Conservation (phyloP, 2,888 invertebrate species). For the Noctua janthina region DNA sequence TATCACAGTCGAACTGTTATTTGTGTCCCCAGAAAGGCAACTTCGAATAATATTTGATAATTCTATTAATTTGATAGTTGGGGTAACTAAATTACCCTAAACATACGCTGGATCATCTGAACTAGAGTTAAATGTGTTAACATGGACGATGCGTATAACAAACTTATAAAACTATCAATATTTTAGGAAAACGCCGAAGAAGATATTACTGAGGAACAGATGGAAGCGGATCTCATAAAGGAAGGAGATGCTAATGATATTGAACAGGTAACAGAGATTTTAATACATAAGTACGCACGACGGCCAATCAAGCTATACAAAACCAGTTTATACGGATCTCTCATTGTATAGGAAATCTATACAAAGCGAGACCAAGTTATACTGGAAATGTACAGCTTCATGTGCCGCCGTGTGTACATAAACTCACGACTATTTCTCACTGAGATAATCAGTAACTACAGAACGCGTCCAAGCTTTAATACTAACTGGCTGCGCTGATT, state of each 20-base stretch:
- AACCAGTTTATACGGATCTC: too few species aligned
- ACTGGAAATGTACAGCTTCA: too few species aligned
- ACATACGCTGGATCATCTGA: background rate
- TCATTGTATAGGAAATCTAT: too few species aligned
- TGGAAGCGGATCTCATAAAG: constrained; percentile 90
- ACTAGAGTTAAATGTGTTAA: constrained; percentile 1
- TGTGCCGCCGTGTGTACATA: too few species aligned
- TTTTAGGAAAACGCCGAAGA: constrained; percentile 81
- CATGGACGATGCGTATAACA: background rate
- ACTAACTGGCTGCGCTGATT: too few species aligned
- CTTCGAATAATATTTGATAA: background rate
- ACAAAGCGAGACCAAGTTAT: too few species aligned
- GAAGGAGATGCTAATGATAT: constrained; percentile 87
- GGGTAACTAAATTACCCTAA: background rate
- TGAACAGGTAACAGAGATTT: constrained; percentile 81
- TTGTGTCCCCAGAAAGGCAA: background rate
- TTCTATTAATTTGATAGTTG: too few species aligned
- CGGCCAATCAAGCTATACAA: too few species aligned
- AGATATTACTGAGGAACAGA: constrained; percentile 87
- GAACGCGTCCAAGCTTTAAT: too few species aligned
- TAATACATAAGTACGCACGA: background rate
- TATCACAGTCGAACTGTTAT: background rate
- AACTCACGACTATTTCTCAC: too few species aligned
- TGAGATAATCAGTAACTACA: too few species aligned
- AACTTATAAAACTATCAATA: constrained; percentile 1